These are phyloP conservation scores for Heteromormyrus szaboi DNA, from an alignment of 2,797 vertebrate species.

Conservation along the genomic window DNA sequence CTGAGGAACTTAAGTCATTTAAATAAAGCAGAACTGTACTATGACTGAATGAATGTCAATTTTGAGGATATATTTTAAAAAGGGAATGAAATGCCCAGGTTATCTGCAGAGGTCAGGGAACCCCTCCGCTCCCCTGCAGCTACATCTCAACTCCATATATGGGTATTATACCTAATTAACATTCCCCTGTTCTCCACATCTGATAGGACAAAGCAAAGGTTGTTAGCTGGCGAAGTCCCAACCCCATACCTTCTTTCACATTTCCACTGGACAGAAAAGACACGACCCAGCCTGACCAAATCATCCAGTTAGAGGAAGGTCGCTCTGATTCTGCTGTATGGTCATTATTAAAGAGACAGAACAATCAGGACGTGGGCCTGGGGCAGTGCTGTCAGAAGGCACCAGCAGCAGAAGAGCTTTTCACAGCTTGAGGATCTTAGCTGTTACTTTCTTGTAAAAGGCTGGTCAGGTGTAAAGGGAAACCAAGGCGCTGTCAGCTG, in stretches of 20 bases:
- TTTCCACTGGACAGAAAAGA: not conserved
- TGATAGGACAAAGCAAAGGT: not conserved
- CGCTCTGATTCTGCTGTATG: not conserved
- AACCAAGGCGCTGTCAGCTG: not conserved
- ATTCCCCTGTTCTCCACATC: not conserved
- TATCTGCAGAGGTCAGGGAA: not conserved
- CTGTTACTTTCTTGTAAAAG: not conserved
- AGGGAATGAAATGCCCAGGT: not conserved
- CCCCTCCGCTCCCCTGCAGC: not conserved
- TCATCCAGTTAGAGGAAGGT: not conserved
- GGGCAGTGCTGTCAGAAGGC: not conserved
- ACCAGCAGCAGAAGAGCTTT: not conserved
- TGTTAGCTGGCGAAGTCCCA: not conserved
- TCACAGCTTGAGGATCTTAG: not conserved
- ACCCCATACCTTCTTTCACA: not conserved
- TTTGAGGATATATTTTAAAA: not conserved
- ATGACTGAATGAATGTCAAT: not conserved
- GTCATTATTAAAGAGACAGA: not conserved
- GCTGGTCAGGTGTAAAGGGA: not conserved
- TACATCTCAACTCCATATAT: not conserved
- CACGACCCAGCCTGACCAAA: not conserved
- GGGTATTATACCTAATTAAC: not conserved
- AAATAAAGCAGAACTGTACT: not conserved
- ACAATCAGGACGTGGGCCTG: not conserved
- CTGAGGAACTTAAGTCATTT: not conserved